These are phyloP conservation scores for Brenthis hecate DNA, from an alignment of 2,888 invertebrate genomes.

Conservation along the genomic window DNA sequence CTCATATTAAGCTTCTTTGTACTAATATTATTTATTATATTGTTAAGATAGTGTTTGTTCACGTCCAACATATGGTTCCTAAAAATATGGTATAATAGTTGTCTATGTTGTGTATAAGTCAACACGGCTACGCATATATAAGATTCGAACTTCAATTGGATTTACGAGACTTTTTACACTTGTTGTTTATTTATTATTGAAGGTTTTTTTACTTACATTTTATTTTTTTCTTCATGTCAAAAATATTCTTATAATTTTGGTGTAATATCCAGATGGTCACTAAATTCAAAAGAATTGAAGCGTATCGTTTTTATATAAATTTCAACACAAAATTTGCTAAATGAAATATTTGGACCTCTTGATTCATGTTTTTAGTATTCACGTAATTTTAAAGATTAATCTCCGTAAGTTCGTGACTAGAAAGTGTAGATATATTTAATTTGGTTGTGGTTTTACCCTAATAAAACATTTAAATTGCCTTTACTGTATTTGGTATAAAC, in stretches of 20 bases:
- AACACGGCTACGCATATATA: too few species aligned
- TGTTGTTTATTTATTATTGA: too few species aligned
- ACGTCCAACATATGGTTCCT: too few species aligned
- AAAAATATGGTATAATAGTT: too few species aligned
- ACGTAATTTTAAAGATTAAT: not conserved
- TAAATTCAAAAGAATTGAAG: constrained; percentile 6
- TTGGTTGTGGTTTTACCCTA: not conserved
- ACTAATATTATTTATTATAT: too few species aligned
- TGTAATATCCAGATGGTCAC: constrained; percentile 11
- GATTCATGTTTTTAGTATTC: constrained; percentile 1
- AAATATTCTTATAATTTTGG: constrained; percentile 1
- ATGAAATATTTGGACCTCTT: constrained; percentile 3
- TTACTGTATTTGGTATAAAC: not conserved
- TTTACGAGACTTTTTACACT: too few species aligned
- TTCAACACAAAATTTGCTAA: not conserved
- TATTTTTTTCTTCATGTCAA: constrained; percentile 4
- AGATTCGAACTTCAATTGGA: too few species aligned
- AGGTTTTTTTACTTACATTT: not conserved
- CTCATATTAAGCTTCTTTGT: too few species aligned
- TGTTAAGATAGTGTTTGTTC: too few species aligned
- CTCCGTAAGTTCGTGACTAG: not conserved
- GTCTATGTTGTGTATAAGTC: too few species aligned
- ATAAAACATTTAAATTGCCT: constrained; percentile 1
- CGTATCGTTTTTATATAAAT: constrained; percentile 8
- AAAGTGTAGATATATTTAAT: not conserved